A percentile compares a stretch with the other conserved stretches of the same genome.
phyloP scores from a whole-genome alignment of 2,888 invertebrate genomes.

The Pollenia angustigena region DNA sequence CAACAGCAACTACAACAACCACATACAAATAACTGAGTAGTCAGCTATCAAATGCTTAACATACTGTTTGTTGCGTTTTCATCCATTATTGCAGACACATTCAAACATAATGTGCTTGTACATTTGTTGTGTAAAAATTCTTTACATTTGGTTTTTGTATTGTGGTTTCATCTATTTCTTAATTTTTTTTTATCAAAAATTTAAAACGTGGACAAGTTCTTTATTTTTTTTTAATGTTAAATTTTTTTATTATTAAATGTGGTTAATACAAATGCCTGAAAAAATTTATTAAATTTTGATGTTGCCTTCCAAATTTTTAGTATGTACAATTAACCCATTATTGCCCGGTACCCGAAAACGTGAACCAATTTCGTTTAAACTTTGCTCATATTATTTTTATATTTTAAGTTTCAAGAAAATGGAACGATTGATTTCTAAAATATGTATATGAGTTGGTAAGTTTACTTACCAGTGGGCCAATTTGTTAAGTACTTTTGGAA shows the following conservation, averaged over 20 bases:
- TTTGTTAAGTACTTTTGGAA: too few species aligned
- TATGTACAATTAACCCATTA: too few species aligned
- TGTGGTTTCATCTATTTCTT: conserved; percentile 42
- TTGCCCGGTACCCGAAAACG: too few species aligned
- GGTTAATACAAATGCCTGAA: conserved; percentile 64
- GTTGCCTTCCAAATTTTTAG: too few species aligned
- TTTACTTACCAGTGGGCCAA: too few species aligned
- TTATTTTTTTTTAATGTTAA: conserved; percentile 23
- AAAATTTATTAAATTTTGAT: conserved; percentile 1
- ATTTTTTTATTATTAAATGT: conserved; percentile 53
- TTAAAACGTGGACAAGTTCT: conserved; percentile 57
- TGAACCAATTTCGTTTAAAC: too few species aligned
- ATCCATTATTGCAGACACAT: conserved; percentile 15
- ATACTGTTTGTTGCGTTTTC: conserved; percentile 39
- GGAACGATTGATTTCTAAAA: too few species aligned
- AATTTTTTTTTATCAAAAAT: conserved; percentile 44
- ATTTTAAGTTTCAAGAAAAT: too few species aligned
- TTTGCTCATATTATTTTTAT: too few species aligned
- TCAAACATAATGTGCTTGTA: neutral
- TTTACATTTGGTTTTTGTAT: conserved; percentile 37
- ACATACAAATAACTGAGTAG: neutral
- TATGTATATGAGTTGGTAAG: too few species aligned
- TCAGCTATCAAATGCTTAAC: conserved; percentile 55
- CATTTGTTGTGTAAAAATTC: conserved; percentile 43
- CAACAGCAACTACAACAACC: conserved; percentile 5